Evolutionary conservation across 2,113 vertebrate species (phyloP).

Genomic region (Chloroceryle aenea): DNA sequence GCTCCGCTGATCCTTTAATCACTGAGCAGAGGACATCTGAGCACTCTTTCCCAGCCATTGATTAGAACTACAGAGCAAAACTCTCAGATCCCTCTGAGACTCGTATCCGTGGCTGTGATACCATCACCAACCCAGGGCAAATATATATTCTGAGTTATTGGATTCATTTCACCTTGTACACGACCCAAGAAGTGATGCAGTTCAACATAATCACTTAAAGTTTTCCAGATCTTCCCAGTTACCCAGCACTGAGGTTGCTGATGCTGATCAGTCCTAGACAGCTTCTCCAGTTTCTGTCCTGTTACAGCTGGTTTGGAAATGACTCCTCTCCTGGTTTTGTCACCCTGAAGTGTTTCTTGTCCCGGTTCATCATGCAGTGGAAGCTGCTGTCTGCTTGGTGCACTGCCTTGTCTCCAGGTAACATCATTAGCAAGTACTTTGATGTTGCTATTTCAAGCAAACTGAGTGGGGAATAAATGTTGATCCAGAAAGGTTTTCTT

Average conservation of each 20-base stretch:
- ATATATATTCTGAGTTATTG: not conserved
- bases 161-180: not conserved
- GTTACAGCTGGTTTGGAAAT: not conserved
- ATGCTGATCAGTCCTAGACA: not conserved
- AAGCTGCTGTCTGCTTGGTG: not conserved
- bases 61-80: not conserved
- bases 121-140: not conserved
- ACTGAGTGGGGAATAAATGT: not conserved
- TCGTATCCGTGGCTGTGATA: not conserved
- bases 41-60: not conserved
- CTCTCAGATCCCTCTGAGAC: not conserved
- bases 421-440: not conserved
- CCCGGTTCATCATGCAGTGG: not conserved
- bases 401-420: not conserved
- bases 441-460: not conserved
- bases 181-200: not conserved
- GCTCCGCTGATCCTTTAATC: slow-evolving; percentile 26
- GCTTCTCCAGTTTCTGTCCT: not conserved
- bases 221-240: not conserved
- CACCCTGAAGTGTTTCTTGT: not conserved
- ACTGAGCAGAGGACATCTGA: not conserved
- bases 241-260: not conserved
- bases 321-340: not conserved
- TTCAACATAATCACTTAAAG: not conserved
- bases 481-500: not conserved